Evolutionary conservation across 1,140 invertebrate species (phyloP).

Genomic region (Heliconius nattereri): DNA sequence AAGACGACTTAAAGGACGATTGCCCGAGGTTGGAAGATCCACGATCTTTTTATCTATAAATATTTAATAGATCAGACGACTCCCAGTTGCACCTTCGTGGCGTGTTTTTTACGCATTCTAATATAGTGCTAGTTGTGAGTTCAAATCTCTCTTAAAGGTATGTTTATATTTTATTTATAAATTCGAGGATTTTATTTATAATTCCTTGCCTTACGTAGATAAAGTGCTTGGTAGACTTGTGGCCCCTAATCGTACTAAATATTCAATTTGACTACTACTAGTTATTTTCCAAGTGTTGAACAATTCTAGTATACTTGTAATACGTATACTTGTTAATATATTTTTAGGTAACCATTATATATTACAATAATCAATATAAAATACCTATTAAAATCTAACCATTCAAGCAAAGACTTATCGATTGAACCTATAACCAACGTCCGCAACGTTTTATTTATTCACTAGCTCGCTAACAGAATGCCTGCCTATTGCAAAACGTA

Average conservation of each 20-base stretch:
- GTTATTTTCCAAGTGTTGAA: too few relatives aligned
- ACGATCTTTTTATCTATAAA: conserved; percentile 1
- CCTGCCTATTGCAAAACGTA: conserved; percentile 26
- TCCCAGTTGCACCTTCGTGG: neutral
- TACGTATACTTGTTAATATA: too few relatives aligned
- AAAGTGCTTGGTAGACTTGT: too few relatives aligned
- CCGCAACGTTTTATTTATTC: conserved; percentile 32
- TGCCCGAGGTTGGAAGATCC: neutral
- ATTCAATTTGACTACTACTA: too few relatives aligned
- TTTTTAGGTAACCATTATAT: too few relatives aligned
- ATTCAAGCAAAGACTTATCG: conserved; percentile 26
- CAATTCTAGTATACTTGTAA: too few relatives aligned
- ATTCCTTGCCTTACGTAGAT: too few relatives aligned
- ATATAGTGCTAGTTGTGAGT: neutral
- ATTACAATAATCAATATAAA: too few relatives aligned
- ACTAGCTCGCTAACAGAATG: conserved; percentile 16
- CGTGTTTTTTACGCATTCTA: neutral
- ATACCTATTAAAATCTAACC: neutral
- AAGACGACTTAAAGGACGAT: neutral
- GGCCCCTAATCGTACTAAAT: too few relatives aligned
- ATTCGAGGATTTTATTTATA: too few relatives aligned
- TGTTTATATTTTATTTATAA: too few relatives aligned
- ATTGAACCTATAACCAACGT: conserved; percentile 27
- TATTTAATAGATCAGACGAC: neutral
- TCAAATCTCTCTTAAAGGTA: neutral